Base-by-base conservation (phyloP, 2,113 vertebrate genomes). In the Equus quagga region DNA sequence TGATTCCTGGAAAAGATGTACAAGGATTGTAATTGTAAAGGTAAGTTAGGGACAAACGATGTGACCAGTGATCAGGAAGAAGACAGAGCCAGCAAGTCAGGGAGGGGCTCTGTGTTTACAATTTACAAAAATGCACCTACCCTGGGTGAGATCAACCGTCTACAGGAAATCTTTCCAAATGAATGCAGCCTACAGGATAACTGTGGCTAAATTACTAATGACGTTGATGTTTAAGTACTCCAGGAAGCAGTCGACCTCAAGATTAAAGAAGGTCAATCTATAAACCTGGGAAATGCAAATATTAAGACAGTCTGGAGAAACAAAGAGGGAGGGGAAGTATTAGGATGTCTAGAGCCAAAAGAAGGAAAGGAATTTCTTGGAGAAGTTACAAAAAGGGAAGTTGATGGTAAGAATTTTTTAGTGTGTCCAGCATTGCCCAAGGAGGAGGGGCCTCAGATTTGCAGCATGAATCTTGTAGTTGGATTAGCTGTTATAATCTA, bases 211-310 rank as follows among this genome's bases (percentile, higher is more conserved):
- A 8, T 86, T 83, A 92, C 56, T 64, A 26, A 96, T 90, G 75
- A 72, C n/a, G 49, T 81, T 94, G 75, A 72, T 31, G 49, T 81
- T 94, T 78, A 78, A 73, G 33, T 75, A 94, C 24, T 58, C 91
- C 93, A 94, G 96, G 93, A 97, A 98, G 69, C 33, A 93, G 56
- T 44, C 54, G 62, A 78, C 44, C 18, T 86, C 82, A 95, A 89
- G 94, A 70, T 65, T 86, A 89, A 49, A 51, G n/a, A 75, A 33
- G 69, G 28, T 94, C 46, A 73, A 92, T 86, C 88, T 94, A 89
- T 94, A 97, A 97, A 79, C 96, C 93, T 96, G 95, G 81, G 91
- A 97, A 97, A 91, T 96, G 93, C 84, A 97, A 98, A 96, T 95
- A 97, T 80, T 96, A 81, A 96, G 58, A 69, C 31, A 41, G 14